Percentiles rank a stretch among this genome's conserved stretches.
Conservation (phyloP, 2,113 vertebrate genomes). For the Pseudopipra pipra region DNA sequence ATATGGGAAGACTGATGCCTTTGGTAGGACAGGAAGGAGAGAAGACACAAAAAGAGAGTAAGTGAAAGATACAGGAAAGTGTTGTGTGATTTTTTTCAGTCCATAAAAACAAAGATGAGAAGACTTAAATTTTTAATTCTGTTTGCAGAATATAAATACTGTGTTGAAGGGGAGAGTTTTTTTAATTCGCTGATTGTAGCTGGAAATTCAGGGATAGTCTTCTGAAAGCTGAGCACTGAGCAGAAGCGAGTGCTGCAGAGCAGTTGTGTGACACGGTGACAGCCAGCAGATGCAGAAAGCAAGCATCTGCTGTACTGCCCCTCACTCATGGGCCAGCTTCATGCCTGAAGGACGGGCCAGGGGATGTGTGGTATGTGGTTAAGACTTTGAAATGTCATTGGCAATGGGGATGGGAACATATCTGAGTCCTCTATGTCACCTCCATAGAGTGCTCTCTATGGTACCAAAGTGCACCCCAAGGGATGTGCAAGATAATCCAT, state of each 20-base stretch:
- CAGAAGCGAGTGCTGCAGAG: neutral
- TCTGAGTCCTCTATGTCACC: neutral
- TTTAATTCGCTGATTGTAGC: neutral
- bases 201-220: neutral
- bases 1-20: neutral
- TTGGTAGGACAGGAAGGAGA: neutral
- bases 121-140: neutral
- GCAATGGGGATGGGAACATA: neutral
- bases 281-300: neutral
- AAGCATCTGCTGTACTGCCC: neutral
- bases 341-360: neutral
- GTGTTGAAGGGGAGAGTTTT: neutral
- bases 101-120: neutral
- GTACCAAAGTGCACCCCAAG: neutral
- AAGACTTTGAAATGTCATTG: neutral
- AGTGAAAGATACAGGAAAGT: neutral
- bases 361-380: neutral
- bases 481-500: neutral
- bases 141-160: neutral
- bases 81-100: neutral
- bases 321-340: neutral
- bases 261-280: neutral
- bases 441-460: neutral
- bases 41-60: neutral
- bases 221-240: neutral